A percentile compares a stretch with the other conserved stretches of the same genome.
These are phyloP conservation scores for Serilophus lunatus DNA, from an alignment of 2,113 vertebrate genomes.

Conservation along the genomic window DNA sequence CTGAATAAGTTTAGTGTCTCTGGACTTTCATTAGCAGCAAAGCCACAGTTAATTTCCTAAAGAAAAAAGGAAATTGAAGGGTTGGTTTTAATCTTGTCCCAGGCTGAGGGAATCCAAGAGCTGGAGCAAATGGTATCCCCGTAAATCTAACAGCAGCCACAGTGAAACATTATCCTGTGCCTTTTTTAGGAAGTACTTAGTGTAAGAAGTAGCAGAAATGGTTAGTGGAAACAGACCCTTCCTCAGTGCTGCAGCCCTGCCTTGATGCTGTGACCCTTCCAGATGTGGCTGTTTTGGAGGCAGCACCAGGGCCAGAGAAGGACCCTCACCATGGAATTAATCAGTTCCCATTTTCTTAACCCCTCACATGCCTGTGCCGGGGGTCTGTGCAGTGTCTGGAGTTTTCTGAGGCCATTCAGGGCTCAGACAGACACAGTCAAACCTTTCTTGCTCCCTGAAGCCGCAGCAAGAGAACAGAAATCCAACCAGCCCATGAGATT, in stretches of 20 bases:
- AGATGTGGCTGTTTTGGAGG: background rate
- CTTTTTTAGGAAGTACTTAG: constrained; percentile 60
- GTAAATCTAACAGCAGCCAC: constrained; percentile 60
- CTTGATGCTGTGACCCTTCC: background rate
- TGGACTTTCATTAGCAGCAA: constrained; percentile 56
- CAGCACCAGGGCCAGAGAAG: background rate
- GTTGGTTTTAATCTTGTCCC: constrained; percentile 67
- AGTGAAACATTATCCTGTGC: constrained; percentile 47
- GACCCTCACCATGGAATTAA: background rate
- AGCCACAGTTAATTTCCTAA: constrained; percentile 63
- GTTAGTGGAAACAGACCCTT: constrained; percentile 61
- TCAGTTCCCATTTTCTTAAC: constrained; percentile 54
- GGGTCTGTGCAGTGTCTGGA: background rate
- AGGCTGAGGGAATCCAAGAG: constrained; percentile 52
- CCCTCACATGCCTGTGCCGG: background rate
- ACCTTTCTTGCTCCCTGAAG: background rate
- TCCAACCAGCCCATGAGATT: rapidly evolving
- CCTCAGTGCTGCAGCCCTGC: background rate
- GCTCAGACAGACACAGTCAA: background rate
- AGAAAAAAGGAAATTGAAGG: constrained; percentile 56
- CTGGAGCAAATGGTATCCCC: constrained; percentile 54
- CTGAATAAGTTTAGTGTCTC: constrained; percentile 1
- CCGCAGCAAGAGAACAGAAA: background rate
- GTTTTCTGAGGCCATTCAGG: background rate
- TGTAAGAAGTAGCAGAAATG: constrained; percentile 64